A percentile compares a stretch with the other conserved stretches of the same genome.
These are phyloP conservation scores for Diachrysia chrysitis DNA, from an alignment of 2,888 invertebrate species.

Conservation along the genomic window DNA sequence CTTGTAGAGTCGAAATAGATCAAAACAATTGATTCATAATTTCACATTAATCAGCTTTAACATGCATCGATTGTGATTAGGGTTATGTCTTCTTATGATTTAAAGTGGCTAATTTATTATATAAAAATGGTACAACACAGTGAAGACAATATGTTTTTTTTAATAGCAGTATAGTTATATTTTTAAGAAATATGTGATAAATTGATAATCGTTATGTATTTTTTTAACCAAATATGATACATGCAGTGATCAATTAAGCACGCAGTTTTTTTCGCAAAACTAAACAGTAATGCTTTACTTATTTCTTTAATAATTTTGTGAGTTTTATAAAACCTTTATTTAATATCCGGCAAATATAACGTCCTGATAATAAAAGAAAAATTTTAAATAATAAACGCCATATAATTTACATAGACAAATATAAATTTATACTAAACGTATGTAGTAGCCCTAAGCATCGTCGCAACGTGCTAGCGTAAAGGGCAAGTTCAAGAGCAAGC, in stretches of 20 bases:
- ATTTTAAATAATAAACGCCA: background rate
- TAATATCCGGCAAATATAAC: too few species aligned
- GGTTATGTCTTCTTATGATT: conserved; percentile 26
- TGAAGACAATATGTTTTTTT: too few species aligned
- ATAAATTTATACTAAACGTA: fast-evolving
- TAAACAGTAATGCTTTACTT: too few species aligned
- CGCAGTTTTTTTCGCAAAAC: too few species aligned
- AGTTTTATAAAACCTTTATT: too few species aligned
- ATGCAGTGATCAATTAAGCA: too few species aligned
- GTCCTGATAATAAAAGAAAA: too few species aligned
- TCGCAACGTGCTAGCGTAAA: conserved; percentile 63
- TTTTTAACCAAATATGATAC: too few species aligned
- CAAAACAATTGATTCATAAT: conserved; percentile 53
- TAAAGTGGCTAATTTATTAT: background rate
- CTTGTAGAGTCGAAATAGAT: conserved; percentile 51
- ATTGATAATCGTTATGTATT: too few species aligned
- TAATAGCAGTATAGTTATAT: background rate
- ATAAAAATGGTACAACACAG: background rate
- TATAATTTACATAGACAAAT: background rate
- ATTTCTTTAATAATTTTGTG: too few species aligned
- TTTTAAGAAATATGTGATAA: too few species aligned
- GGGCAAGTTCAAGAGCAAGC: conserved; percentile 86
- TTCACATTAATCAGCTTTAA: conserved; percentile 36
- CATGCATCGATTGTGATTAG: conserved; percentile 22
- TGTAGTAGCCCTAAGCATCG: conserved; percentile 48